Evolutionary conservation across 2,888 invertebrate species (phyloP).

Genomic region (Ornithoptera priamus): DNA sequence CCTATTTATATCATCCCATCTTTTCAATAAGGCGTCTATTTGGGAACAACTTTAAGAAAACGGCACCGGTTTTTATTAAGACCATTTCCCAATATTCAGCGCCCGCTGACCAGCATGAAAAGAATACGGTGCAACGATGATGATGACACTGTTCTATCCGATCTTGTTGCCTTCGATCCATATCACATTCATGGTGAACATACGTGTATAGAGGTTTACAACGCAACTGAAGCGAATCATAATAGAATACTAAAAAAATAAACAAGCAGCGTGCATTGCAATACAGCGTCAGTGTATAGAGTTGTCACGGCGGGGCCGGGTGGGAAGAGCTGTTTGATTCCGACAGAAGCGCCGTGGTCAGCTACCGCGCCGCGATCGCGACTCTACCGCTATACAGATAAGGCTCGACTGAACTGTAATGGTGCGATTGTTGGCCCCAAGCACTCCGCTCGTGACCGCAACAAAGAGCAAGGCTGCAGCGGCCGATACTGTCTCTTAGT

Average conservation of each 20-base stretch:
- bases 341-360: background rate
- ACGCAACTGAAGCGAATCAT: too few species aligned
- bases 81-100: too few species aligned
- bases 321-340: conserved; percentile 27
- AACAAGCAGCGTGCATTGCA: conserved; percentile 11
- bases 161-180: too few species aligned
- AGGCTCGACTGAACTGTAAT: background rate
- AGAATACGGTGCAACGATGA: too few species aligned
- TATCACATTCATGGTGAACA: too few species aligned
- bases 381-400: background rate
- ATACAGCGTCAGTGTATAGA: conserved; percentile 24
- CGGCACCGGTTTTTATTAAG: too few species aligned
- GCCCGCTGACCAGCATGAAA: too few species aligned
- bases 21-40: too few species aligned
- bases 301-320: conserved; percentile 27
- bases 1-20: too few species aligned
- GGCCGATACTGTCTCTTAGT: conserved; percentile 14
- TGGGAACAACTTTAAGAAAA: too few species aligned
- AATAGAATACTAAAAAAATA: conserved; percentile 20
- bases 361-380: background rate
- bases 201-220: too few species aligned
- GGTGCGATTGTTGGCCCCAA: background rate
- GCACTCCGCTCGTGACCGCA: conserved; percentile 24
- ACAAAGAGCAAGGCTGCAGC: conserved; percentile 25
- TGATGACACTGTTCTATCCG: too few species aligned